A percentile compares a stretch with the other conserved stretches of the same genome.
Conservation (phyloP, 2,113 vertebrate genomes). For the Ginglymostoma cirratum region DNA sequence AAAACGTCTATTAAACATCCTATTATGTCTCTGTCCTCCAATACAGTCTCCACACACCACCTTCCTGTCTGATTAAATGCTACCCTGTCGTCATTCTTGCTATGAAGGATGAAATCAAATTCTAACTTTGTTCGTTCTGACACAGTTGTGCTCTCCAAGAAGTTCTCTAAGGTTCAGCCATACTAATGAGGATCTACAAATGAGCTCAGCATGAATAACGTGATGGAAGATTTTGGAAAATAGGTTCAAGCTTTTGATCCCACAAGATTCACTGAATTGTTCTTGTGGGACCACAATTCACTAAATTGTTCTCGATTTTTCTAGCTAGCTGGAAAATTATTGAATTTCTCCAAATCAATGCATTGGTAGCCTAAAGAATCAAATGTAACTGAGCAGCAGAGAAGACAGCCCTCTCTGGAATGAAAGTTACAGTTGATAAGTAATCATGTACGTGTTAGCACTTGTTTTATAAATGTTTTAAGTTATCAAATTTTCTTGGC, state of each 20-base stretch:
- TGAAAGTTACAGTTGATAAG: not conserved
- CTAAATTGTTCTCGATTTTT: not conserved
- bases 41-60: too few species aligned
- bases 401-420: not conserved
- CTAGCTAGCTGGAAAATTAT: not conserved
- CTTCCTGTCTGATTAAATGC: too few species aligned
- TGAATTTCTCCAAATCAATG: not conserved
- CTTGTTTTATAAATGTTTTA: not conserved
- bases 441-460: not conserved
- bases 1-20: not conserved
- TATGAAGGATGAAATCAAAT: not conserved
- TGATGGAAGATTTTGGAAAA: not conserved
- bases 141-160: not conserved
- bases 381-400: not conserved
- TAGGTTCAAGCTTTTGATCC: not conserved
- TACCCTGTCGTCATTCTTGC: too few species aligned
- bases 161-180: not conserved
- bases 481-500: constrained; percentile 3
- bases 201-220: not conserved
- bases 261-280: not conserved
- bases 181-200: not conserved
- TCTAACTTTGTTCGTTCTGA: not conserved
- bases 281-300: not conserved
- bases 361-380: not conserved
- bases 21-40: not conserved